phyloP scores from a whole-genome alignment of 2,113 vertebrate species.

The Prionailurus bengalensis region DNA sequence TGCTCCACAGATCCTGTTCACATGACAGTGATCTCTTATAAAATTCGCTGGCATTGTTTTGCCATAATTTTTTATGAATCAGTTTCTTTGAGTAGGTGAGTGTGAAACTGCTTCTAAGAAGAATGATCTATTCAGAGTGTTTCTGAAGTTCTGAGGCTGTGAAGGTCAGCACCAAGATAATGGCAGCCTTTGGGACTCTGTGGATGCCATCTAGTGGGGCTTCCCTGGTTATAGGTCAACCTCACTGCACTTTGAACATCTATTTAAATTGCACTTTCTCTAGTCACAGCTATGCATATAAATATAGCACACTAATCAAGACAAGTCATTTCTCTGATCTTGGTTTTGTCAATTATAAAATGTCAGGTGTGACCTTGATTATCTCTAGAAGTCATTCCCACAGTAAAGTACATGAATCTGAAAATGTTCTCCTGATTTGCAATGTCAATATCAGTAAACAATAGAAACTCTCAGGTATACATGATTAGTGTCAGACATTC shows the following conservation, averaged over 20 bases:
- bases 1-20: background rate
- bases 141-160: background rate
- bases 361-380: constrained; percentile 41
- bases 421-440: constrained; percentile 28
- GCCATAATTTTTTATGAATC: background rate
- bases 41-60: background rate
- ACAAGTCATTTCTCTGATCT: constrained; percentile 4
- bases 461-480: background rate
- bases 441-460: constrained; percentile 9
- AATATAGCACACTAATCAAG: background rate
- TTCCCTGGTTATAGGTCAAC: background rate
- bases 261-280: background rate
- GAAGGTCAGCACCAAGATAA: background rate
- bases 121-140: background rate
- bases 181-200: background rate
- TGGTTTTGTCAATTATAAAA: constrained; percentile 47
- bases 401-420: background rate
- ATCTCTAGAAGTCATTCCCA: constrained; percentile 23
- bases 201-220: too few species aligned
- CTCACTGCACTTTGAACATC: background rate
- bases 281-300: background rate
- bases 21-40: background rate
- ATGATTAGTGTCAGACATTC: background rate
- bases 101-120: background rate
- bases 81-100: background rate